Evolutionary conservation across 2,113 vertebrate species (phyloP).

Genomic region (Mormyrus lacerda): DNA sequence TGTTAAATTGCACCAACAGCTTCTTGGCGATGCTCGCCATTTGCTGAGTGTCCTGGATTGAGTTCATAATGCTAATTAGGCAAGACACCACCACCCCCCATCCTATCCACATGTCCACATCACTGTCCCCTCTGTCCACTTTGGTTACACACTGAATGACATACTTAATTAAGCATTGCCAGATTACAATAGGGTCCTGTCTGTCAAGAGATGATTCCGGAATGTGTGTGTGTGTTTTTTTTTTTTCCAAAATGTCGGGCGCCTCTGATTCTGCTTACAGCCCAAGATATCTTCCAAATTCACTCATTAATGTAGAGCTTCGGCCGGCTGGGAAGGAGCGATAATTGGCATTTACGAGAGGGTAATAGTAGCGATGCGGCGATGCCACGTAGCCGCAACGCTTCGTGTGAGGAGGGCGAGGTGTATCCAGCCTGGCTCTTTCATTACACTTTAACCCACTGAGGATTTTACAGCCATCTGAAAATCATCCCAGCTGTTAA

Average conservation of each 20-base stretch:
- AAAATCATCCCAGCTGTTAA: conserved; percentile 1
- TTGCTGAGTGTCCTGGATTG: conserved; percentile 2
- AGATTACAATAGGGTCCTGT: neutral
- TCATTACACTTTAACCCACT: neutral
- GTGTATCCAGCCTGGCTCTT: neutral
- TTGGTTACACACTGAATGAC: neutral
- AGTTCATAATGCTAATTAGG: conserved; percentile 16
- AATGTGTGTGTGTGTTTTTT: neutral
- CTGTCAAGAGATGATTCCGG: neutral
- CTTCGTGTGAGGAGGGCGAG: neutral
- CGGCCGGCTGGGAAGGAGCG: too few relatives aligned
- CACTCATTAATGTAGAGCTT: neutral
- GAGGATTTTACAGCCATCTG: neutral
- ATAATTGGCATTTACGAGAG: neutral
- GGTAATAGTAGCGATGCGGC: neutral
- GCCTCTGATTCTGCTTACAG: neutral
- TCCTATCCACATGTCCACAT: neutral
- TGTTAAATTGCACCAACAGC: conserved; percentile 13
- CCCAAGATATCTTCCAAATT: neutral
- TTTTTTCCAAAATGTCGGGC: neutral
- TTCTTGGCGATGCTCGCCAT: neutral
- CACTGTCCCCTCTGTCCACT: neutral
- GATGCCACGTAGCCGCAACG: neutral
- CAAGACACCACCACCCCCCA: neutral
- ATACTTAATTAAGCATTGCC: neutral